A percentile compares a stretch with the other conserved stretches of the same genome.
phyloP scores from a whole-genome alignment of 2,113 vertebrate species.

The Caloenas nicobarica region DNA sequence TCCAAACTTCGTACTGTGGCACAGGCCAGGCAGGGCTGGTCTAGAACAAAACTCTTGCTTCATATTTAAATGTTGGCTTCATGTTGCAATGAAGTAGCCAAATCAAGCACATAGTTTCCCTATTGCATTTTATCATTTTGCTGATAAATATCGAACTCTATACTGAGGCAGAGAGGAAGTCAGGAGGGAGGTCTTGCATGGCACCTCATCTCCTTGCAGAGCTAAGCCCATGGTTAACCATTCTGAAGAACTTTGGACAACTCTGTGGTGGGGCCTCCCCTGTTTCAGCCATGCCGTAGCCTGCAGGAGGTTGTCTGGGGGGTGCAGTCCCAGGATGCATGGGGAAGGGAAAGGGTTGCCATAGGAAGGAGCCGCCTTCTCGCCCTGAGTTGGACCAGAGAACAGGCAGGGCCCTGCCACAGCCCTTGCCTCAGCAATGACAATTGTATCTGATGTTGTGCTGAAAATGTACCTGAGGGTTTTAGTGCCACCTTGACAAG shows the following conservation, averaged over 20 bases:
- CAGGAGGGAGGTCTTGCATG: background rate
- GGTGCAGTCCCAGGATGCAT: background rate
- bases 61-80: conserved; percentile 16
- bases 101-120: background rate
- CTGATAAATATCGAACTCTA: background rate
- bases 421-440: background rate
- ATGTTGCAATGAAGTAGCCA: background rate
- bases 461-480: background rate
- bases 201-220: background rate
- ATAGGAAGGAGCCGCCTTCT: background rate
- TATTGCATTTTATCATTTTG: background rate
- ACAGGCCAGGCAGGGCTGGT: background rate
- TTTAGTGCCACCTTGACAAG: background rate
- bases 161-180: background rate
- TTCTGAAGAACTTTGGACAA: background rate
- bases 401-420: background rate
- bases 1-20: background rate
- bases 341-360: background rate
- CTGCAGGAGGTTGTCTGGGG: background rate
- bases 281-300: background rate
- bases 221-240: background rate
- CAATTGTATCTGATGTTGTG: background rate
- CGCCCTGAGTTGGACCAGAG: background rate
- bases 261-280: background rate
- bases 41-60: background rate